phyloP scores from a whole-genome alignment of 92 coral and sea anemone species.

The Actinostola sp. region DNA sequence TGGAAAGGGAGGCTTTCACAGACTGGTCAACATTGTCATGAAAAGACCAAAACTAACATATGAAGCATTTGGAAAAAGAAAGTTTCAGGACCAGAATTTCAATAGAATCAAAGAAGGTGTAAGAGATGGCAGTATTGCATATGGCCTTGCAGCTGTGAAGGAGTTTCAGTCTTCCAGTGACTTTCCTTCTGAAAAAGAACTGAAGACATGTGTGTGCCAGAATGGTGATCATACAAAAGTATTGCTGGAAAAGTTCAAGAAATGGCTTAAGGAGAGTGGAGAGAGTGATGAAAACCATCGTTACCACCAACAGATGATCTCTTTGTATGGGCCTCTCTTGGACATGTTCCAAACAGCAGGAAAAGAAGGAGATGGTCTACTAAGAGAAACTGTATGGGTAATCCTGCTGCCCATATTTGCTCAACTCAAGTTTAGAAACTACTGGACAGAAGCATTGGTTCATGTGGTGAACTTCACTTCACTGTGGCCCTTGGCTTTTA shows the following conservation, averaged over 20 bases:
- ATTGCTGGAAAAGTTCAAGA: conserved; percentile 12
- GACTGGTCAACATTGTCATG: conserved; percentile 36
- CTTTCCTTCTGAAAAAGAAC: conserved; percentile 36
- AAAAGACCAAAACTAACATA: conserved; percentile 38
- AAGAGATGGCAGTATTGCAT: conserved; percentile 26
- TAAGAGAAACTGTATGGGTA: conserved; percentile 52
- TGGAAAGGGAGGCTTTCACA: conserved; percentile 38
- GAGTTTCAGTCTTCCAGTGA: conserved; percentile 11
- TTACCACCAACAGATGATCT: conserved; percentile 50
- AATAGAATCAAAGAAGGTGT: conserved; percentile 53
- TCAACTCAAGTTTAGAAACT: conserved; percentile 35
- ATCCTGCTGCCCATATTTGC: conserved; percentile 51
- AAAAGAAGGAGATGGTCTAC: conserved; percentile 50
- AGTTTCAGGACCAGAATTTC: conserved; percentile 64
- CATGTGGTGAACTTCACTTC: conserved; percentile 51
- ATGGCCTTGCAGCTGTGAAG: conserved; percentile 61
- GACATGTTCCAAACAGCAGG: conserved; percentile 19
- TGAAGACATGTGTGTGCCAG: not conserved
- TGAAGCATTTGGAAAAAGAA: conserved; percentile 45
- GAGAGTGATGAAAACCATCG: conserved; percentile 11
- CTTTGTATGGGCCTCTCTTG: conserved; percentile 52
- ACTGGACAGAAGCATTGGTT: conserved; percentile 58
- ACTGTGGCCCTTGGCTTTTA: conserved; percentile 52
- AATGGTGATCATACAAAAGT: conserved; percentile 45
- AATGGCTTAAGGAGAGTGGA: conserved; percentile 14